Base-by-base conservation (phyloP, 2,797 vertebrate genomes). In the Tragopan temminckii region DNA sequence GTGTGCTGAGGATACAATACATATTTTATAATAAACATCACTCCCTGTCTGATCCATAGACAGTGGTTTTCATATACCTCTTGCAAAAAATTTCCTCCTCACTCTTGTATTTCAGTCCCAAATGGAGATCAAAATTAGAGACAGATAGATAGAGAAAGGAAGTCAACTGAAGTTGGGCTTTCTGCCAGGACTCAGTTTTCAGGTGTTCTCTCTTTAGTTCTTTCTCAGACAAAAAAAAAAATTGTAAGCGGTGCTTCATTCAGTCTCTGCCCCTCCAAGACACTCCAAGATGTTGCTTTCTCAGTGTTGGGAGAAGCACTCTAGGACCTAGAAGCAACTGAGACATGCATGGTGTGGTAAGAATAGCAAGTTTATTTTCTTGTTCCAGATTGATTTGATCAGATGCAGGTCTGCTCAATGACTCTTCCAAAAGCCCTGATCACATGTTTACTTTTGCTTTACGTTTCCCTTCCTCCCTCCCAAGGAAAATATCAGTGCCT, bases 151-250 rank as follows among this genome's bases (percentile, higher is more conserved):
- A 40, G 7, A 31, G 20, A 61, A 3, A 38, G 17, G 4, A 4
- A 36, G 2, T 0, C 33, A 52, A 1, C 2, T 57, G 18, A 35
- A 36, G 12, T 5, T 31, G 14, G 6, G 10, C 5, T 67, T 93
- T 74, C 68, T 95, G 21, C 14, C 31, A 88, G 13, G 48, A 68
- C 29, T 80, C 27, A 12, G 10, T 83, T 78, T 86, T 58, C 42
- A 80, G 29, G 18, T 71, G 36, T 77, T 58, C 2, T 14, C 11
- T 53, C 5, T 85, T 52, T 27, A 71, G 19, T 5, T 53, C 16
- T 85, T 50, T 53, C 45, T 53, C 53, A 58, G 50, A 1, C 35
- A 77, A 31, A 14, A 43, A 31, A 14, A 43, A 43, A 87, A n/a
- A 11, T 46, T 70, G 5, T 67, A 85, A 88, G 2, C 3, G 5